Evolutionary conservation across 1,140 invertebrate species (phyloP).

Genomic region (Archivesica marissinica): DNA sequence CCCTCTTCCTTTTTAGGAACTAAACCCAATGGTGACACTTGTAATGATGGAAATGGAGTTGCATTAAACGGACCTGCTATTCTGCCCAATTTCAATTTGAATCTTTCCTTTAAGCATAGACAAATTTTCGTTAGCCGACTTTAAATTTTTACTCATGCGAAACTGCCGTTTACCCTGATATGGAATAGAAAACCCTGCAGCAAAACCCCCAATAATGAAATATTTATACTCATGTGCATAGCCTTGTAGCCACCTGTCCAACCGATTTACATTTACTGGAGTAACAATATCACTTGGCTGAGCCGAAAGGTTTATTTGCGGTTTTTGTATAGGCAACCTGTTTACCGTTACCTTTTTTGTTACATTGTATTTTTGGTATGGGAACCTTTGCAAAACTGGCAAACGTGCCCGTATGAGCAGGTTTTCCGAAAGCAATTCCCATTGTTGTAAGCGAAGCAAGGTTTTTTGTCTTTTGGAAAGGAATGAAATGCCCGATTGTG

Average conservation of each 20-base stretch:
- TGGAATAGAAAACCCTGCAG: slow-evolving; percentile 43
- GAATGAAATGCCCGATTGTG: neutral
- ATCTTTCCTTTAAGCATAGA: slow-evolving; percentile 10
- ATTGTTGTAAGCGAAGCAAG: slow-evolving; percentile 15
- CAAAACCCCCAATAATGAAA: slow-evolving; percentile 1
- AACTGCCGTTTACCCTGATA: slow-evolving; percentile 4
- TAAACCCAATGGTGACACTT: slow-evolving; percentile 48
- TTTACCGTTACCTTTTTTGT: neutral
- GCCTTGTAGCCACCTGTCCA: neutral
- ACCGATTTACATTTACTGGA: neutral
- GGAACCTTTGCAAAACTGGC: slow-evolving; percentile 24
- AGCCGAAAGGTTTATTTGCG: too few species aligned
- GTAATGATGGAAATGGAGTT: slow-evolving; percentile 22
- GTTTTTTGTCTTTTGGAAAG: neutral
- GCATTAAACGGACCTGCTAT: slow-evolving; percentile 36
- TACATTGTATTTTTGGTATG: neutral
- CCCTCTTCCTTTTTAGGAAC: slow-evolving; percentile 44
- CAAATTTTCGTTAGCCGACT: slow-evolving; percentile 20
- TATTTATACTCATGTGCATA: neutral
- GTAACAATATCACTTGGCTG: neutral
- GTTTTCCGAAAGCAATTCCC: neutral
- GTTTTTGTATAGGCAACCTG: too few species aligned
- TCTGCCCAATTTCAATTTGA: neutral
- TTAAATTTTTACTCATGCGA: slow-evolving; percentile 30
- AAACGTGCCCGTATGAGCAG: slow-evolving; percentile 6